A percentile compares a stretch with the other conserved stretches of the same genome.
Evolutionary conservation across 2,113 vertebrate species (phyloP).

Genomic region (Fregetta grallaria): DNA sequence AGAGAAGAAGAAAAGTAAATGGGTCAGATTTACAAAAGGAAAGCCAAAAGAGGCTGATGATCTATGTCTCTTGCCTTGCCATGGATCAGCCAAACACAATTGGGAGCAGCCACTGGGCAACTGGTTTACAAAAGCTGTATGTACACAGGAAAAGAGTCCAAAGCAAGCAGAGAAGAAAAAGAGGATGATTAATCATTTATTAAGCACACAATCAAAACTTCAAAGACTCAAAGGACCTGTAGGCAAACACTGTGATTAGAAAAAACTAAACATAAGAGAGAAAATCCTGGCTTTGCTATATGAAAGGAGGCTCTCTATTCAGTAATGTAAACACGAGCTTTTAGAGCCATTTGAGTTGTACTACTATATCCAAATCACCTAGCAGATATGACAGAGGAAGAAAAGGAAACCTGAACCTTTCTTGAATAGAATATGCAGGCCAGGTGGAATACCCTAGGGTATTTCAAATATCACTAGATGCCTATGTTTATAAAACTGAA

Average conservation of each 20-base stretch:
- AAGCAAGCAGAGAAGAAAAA: neutral
- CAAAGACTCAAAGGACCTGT: neutral
- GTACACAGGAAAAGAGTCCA: neutral
- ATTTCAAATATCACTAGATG: neutral
- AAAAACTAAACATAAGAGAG: neutral
- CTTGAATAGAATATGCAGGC: neutral
- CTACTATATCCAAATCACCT: neutral
- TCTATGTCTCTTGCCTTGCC: neutral
- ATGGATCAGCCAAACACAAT: neutral
- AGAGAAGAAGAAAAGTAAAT: slow-evolving; percentile 7
- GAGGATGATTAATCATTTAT: neutral
- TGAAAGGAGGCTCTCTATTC: neutral
- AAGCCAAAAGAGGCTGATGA: neutral
- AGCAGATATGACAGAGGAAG: neutral
- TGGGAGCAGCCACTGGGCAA: neutral
- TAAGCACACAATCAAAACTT: neutral
- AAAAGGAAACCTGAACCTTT: neutral
- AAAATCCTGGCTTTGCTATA: neutral
- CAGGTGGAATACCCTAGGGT: neutral
- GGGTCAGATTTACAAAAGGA: neutral
- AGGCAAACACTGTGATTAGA: neutral
- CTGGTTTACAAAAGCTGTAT: neutral
- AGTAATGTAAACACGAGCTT: neutral
- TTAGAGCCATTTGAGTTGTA: neutral
- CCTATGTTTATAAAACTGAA: neutral